Percentiles rank a stretch among this genome's conserved stretches.
Conservation (phyloP, 1,140 invertebrate genomes). For the Aphis gossypii region DNA sequence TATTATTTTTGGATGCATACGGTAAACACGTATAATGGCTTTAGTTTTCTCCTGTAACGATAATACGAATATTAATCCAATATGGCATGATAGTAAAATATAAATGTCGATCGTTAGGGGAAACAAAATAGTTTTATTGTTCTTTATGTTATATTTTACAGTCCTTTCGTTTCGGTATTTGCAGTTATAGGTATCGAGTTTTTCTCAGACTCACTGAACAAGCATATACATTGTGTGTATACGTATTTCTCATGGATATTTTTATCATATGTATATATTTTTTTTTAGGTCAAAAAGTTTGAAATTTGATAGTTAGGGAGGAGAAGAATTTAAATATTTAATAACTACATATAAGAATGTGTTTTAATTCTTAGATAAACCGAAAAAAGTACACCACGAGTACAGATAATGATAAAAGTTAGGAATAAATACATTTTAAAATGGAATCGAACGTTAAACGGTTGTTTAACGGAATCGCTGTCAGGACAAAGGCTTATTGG, state of each 20-base stretch:
- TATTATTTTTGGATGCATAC: background rate
- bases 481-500: constrained; percentile 23
- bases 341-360: background rate
- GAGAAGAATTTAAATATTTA: background rate
- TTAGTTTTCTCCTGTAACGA: background rate
- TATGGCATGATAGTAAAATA: background rate
- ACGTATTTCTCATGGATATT: background rate
- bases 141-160: background rate
- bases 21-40: background rate
- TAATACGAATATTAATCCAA: background rate
- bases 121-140: background rate
- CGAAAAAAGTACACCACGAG: background rate
- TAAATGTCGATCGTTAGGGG: background rate
- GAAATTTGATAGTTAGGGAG: background rate
- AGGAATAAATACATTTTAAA: background rate
- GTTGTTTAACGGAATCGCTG: background rate
- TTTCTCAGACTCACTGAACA: background rate
- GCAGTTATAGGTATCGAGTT: background rate
- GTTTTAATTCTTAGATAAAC: background rate
- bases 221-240: background rate
- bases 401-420: constrained; percentile 3
- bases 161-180: background rate
- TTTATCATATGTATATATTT: background rate
- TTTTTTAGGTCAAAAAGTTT: background rate
- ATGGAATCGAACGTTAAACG: constrained; percentile 6